Evolutionary conservation across 2,797 vertebrate species (phyloP).

Genomic region (Kryptolebias ocellatus): DNA sequence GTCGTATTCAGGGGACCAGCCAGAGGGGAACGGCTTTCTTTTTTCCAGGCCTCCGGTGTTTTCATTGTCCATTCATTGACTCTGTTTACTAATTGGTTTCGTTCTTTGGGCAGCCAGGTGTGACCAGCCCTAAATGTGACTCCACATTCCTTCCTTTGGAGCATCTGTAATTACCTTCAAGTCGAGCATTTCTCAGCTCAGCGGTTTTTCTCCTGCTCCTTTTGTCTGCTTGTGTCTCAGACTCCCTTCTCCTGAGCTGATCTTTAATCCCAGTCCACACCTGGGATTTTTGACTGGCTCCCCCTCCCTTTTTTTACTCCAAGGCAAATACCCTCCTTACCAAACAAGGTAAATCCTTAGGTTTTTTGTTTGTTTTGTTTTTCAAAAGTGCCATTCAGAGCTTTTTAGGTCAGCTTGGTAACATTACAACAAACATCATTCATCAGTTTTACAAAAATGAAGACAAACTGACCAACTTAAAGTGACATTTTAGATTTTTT

Average conservation of each 20-base stretch:
- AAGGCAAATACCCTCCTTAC: conserved; percentile 54
- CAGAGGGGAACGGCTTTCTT: conserved; percentile 27
- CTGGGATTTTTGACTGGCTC: conserved; percentile 70
- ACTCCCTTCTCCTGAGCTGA: conserved; percentile 50
- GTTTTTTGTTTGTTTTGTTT: conserved; percentile 30
- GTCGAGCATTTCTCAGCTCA: conserved; percentile 71
- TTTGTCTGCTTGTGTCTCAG: conserved; percentile 65
- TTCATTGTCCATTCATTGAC: conserved; percentile 55
- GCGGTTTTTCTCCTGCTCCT: conserved; percentile 62
- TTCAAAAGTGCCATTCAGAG: not conserved
- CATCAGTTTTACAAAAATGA: conserved; percentile 12
- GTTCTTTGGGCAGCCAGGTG: conserved; percentile 75
- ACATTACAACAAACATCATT: conserved; percentile 25
- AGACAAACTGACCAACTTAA: not conserved
- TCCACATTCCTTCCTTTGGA: conserved; percentile 77
- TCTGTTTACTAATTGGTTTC: conserved; percentile 68
- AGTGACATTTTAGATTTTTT: too few relatives aligned
- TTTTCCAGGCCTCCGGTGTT: conserved; percentile 48
- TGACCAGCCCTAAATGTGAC: conserved; percentile 72
- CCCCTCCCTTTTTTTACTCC: conserved; percentile 28
- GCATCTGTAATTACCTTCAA: conserved; percentile 78
- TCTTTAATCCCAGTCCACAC: conserved; percentile 75
- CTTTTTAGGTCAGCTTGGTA: conserved; percentile 1
- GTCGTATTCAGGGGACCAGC: conserved; percentile 29
- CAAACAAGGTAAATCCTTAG: conserved; percentile 35